A percentile compares a stretch with the other conserved stretches of the same genome.
phyloP scores from a whole-genome alignment of 1,140 invertebrate genomes.

The Bacillus rossius region DNA sequence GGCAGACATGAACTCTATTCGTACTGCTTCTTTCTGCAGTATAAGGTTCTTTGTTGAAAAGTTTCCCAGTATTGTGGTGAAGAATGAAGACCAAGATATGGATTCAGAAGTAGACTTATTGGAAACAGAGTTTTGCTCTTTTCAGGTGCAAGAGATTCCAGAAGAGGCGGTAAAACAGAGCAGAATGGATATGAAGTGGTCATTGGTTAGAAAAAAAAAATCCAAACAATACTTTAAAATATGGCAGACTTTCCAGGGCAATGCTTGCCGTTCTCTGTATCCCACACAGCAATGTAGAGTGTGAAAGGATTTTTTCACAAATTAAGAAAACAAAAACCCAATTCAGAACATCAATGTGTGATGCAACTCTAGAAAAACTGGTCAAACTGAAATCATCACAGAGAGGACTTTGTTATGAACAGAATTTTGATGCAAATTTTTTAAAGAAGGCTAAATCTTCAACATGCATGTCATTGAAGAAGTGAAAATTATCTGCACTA shows the following conservation, averaged over 20 bases:
- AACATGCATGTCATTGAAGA: too few relatives aligned
- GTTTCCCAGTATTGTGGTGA: neutral
- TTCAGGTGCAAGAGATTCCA: neutral
- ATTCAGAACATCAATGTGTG: neutral
- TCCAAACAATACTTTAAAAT: neutral
- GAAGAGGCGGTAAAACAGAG: neutral
- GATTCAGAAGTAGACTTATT: neutral
- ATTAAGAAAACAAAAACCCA: constrained; percentile 1
- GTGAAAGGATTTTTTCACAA: neutral
- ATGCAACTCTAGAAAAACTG: neutral
- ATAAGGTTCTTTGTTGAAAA: neutral
- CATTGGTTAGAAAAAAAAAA: neutral
- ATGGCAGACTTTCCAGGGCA: neutral
- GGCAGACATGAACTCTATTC: neutral
- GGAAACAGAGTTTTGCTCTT: neutral
- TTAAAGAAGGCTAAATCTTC: too few relatives aligned
- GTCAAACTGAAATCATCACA: too few relatives aligned
- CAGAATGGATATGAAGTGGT: neutral
- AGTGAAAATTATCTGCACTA: too few relatives aligned
- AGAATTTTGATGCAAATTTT: too few relatives aligned
- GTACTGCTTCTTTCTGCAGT: neutral
- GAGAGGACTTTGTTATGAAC: too few relatives aligned
- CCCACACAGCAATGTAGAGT: constrained; percentile 1
- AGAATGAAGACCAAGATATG: neutral
- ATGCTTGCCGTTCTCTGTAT: neutral